Base-by-base conservation (phyloP, 1,140 invertebrate genomes). In the Drosophila rufa region DNA sequence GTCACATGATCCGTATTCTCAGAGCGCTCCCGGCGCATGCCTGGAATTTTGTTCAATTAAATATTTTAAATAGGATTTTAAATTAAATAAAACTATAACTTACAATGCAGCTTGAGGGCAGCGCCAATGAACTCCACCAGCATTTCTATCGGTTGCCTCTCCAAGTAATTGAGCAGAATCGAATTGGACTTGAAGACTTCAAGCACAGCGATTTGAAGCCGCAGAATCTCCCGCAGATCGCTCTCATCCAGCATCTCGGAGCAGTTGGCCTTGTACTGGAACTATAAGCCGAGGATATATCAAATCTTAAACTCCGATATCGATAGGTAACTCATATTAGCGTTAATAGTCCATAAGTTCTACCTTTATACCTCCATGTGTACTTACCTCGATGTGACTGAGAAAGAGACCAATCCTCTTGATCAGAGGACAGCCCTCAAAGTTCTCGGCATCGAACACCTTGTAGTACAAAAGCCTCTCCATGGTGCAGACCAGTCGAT, bases 341-440 rank as follows among this genome's bases (percentile, higher is more conserved):
- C 19, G 19, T 22, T 1, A 22, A 22, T 22, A 22, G 19, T 22
- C 2, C 19, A 22, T 22, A 22, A 22, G 19, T 22, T 22, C 1
- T 22, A 22, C 19, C 19, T 22, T 22, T 22, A 22, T 22, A 2
- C 19, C 19, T 22, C 19, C 19, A 22, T 22, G 2, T 22, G 19
- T 27, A 27, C 27, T 30, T 30, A 30, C 84, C 66, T 90, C 86
- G 12, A 85, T 80, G 40, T 91, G 87, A 40, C 85, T 92, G 6
- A 92, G 69, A 47, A 87, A 92, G 9, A 92, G 70, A 14, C 91
- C 91, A 33, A 92, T 79, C 27, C 91, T 77, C 27, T 92, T 92
- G 2, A 92, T 91, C 5, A 92, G 51, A 4, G 91, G 87, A 56
- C 91, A 92, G 3, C 66, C 60, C n/a, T 6, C 14, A 36, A 75